Evolutionary conservation across 2,113 vertebrate species (phyloP).

Genomic region (Pachycephala philippinensis): DNA sequence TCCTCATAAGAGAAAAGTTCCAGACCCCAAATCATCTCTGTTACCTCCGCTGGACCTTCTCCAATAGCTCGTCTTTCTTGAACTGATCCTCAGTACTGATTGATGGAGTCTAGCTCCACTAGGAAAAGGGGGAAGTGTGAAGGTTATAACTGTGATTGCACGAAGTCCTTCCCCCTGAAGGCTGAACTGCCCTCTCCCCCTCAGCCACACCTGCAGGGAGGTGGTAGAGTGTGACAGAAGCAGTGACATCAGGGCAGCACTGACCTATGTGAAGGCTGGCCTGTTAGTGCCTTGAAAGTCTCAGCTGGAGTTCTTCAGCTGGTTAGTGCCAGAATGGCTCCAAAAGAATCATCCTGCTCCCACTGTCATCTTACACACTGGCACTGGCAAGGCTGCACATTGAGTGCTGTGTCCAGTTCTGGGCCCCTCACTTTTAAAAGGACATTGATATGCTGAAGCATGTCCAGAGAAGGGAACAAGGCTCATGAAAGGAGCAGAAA

Average conservation of each 20-base stretch:
- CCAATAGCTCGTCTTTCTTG: neutral
- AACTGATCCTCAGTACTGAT: neutral
- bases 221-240: neutral
- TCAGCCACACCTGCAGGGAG: neutral
- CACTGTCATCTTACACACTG: no score
- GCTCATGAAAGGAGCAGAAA: neutral
- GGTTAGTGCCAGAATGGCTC: neutral
- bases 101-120: neutral
- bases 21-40: neutral
- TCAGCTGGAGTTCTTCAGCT: neutral
- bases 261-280: neutral
- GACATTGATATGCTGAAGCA: no score
- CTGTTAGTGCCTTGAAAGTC: neutral
- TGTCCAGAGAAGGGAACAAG: neutral
- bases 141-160: fast-evolving
- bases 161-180: neutral
- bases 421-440: neutral
- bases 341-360: neutral
- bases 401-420: neutral
- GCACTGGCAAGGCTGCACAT: neutral
- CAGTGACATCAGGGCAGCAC: neutral
- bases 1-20: neutral
- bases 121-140: neutral
- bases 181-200: neutral
- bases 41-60: neutral